Base-by-base conservation (phyloP, 2,113 vertebrate genomes). In the Diadophis punctatus region DNA sequence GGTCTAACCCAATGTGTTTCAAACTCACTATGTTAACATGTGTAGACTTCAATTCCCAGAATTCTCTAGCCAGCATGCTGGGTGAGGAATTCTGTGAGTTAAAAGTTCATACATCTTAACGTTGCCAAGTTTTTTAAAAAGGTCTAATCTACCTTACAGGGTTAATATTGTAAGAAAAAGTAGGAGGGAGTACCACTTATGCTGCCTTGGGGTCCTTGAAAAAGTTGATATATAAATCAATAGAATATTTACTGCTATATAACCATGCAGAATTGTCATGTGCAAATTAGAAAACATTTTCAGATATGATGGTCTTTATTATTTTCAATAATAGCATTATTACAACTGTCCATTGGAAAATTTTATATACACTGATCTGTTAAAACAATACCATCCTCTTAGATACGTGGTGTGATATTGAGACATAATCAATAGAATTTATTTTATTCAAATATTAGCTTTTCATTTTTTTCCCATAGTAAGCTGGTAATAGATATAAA, bases 261-360 rank as follows among this genome's bases (percentile, higher is more conserved):
- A 43, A 30, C 8, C 39, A 9, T 48, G 52, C 3, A 22, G 10
- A 30, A 14, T 48, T 55, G 52, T 90, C 93, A 94, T 95, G 93
- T 90, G 53, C 48, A 91, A 92, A 23, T 48, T 56, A 85, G 87
- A 90, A 87, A 93, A 87, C 85, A 92, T n/a, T 46, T n/a, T 49
- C 85, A 91, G 25, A n/a, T 22, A 39, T 88, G n/a, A 94, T 87
- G 92, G 94, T 93, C 90, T 93, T 86, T 90, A 93, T 91, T 93
- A 91, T 80, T 43, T 12, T 27, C 25, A 34, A 0, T 0, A 58
- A 2, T 91, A 96, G 96, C 95, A 96, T 96, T 95, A 89, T 90
- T 94, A 91, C 68, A 93, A 51, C 87, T 91, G 27, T 39, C 20
- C 48, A 60, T 48, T 0, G 94, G 93, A 90, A 63, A 87, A 20